These are phyloP conservation scores for Daphoenositta chrysoptera DNA, from an alignment of 2,113 vertebrate genomes.

Conservation along the genomic window DNA sequence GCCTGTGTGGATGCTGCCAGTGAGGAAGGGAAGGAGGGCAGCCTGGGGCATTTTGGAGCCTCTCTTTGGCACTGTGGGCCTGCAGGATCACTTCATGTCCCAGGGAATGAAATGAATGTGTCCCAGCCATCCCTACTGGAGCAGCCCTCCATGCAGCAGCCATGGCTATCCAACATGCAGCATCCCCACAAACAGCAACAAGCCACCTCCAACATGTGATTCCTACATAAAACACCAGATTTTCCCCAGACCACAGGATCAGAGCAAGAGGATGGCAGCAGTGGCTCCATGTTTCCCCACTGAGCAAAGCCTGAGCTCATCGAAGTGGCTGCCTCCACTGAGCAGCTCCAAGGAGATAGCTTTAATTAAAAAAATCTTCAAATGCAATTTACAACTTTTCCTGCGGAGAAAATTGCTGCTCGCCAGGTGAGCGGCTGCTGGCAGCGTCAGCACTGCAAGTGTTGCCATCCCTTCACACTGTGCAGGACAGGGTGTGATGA, in stretches of 20 bases:
- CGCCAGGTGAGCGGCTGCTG: background rate
- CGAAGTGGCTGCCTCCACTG: background rate
- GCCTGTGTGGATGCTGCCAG: background rate
- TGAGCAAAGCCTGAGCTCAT: background rate
- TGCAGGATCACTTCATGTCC: accelerated
- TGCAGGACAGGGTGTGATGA: slow-evolving; percentile 35
- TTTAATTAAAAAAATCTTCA: slow-evolving; percentile 38
- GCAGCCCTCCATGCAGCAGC: background rate
- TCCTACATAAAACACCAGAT: background rate
- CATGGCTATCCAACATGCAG: accelerated
- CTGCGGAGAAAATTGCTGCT: slow-evolving; percentile 50
- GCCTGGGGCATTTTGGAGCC: background rate
- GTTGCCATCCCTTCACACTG: background rate
- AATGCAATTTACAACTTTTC: slow-evolving; percentile 58
- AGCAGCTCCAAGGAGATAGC: background rate
- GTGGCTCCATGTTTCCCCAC: background rate
- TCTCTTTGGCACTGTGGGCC: background rate
- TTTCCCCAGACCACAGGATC: background rate
- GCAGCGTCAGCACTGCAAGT: background rate
- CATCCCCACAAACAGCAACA: accelerated
- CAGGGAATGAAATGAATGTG: background rate
- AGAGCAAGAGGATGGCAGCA: background rate
- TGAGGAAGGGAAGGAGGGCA: background rate
- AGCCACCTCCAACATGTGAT: background rate
- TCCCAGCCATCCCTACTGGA: accelerated